phyloP scores from a whole-genome alignment of 2,113 vertebrate species.

The Notarius lentiginosus region DNA sequence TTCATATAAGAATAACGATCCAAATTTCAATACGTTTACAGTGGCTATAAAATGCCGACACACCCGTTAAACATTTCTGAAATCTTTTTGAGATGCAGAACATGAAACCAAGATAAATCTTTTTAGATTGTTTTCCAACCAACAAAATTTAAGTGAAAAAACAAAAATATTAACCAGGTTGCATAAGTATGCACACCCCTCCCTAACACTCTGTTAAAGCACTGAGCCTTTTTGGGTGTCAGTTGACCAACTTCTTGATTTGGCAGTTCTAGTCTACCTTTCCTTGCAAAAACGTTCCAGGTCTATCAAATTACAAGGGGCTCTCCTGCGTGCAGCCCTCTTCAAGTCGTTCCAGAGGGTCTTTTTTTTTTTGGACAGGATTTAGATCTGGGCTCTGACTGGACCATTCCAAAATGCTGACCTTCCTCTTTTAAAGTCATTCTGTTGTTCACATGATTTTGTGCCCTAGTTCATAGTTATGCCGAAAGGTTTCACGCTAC shows the following conservation, averaged over 20 bases:
- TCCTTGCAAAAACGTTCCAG: background rate
- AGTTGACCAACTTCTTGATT: background rate
- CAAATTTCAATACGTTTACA: background rate
- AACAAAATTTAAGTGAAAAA: background rate
- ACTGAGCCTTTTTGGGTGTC: background rate
- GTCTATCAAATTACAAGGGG: background rate
- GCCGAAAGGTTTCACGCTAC: background rate
- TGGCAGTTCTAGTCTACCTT: background rate
- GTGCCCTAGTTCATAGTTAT: background rate
- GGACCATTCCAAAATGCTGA: background rate
- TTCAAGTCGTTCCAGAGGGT: background rate
- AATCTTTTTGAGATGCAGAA: background rate
- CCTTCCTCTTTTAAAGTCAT: background rate
- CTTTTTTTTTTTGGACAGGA: background rate
- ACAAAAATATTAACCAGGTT: background rate
- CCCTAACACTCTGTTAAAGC: no score
- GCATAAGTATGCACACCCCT: background rate
- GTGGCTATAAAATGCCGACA: background rate
- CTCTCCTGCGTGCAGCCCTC: background rate
- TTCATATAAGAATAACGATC: background rate
- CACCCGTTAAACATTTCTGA: background rate
- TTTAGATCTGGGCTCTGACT: background rate
- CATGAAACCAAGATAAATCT: background rate
- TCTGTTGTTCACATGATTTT: background rate
- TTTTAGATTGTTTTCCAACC: background rate